These are phyloP conservation scores for Abrostola triplasia DNA, from an alignment of 2,888 invertebrate species.

Conservation along the genomic window DNA sequence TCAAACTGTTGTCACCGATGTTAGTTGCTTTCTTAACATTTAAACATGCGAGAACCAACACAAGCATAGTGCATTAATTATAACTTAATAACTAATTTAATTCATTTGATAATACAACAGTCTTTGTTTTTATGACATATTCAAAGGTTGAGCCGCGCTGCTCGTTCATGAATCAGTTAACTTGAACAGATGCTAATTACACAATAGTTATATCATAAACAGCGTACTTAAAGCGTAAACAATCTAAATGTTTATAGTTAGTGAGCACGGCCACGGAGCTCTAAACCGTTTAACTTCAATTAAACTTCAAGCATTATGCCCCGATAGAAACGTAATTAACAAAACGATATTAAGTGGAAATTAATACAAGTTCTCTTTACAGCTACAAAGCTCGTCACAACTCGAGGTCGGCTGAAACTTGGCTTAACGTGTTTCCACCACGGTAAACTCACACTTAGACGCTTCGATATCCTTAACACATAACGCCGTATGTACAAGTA, in stretches of 20 bases:
- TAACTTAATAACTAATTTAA: too few relatives aligned
- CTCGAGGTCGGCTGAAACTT: conserved; percentile 72
- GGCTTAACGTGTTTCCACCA: conserved; percentile 65
- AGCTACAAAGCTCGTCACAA: conserved; percentile 69
- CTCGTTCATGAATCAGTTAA: conserved; percentile 34
- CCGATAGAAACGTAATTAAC: conserved; percentile 61
- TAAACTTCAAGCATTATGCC: conserved; percentile 60
- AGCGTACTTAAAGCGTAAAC: conserved; percentile 38
- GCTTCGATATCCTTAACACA: conserved; percentile 3
- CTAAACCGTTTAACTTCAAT: conserved; percentile 55
- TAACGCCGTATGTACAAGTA: conserved; percentile 9
- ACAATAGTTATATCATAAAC: conserved; percentile 38
- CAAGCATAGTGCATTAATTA: too few relatives aligned
- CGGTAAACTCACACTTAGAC: conserved; percentile 33
- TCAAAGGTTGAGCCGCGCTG: conserved; percentile 20
- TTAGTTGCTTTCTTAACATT: too few relatives aligned
- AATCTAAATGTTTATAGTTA: conserved; percentile 50
- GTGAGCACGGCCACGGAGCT: conserved; percentile 28
- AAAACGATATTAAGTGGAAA: conserved; percentile 67
- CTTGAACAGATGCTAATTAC: conserved; percentile 35
- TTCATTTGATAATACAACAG: neutral
- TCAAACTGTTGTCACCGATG: too few relatives aligned
- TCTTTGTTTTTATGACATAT: conserved; percentile 6
- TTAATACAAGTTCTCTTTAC: conserved; percentile 69
- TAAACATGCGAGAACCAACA: too few relatives aligned